phyloP scores from a whole-genome alignment of 2,797 vertebrate species.

The Cuniculus paca region DNA sequence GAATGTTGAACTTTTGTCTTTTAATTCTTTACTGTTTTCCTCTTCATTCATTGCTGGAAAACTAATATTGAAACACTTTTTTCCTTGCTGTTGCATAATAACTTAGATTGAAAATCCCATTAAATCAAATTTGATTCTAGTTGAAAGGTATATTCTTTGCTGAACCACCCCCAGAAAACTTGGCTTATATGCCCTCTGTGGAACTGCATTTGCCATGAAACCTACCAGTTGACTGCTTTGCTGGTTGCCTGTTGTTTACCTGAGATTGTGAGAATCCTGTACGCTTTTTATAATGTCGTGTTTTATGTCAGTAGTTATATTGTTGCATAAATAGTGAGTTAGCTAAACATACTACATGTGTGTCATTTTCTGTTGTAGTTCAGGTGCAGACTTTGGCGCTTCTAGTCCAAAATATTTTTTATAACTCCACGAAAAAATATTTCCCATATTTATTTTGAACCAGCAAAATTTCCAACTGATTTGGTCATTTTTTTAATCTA shows the following conservation, averaged over 20 bases:
- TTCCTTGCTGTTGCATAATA: conserved; percentile 10
- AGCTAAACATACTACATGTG: not conserved
- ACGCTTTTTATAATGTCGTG: not conserved
- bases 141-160: conserved; percentile 28
- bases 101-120: conserved; percentile 9
- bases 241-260: not conserved
- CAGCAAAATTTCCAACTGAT: conserved; percentile 4
- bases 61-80: not conserved
- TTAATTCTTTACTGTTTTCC: not conserved
- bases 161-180: not conserved
- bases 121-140: conserved; percentile 33
- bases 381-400: not conserved
- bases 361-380: not conserved
- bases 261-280: not conserved
- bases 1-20: not conserved
- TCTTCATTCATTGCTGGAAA: conserved; percentile 9
- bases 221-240: not conserved
- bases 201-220: not conserved
- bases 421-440: not conserved
- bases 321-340: not conserved
- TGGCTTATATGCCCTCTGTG: not conserved
- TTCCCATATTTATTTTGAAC: not conserved
- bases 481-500: conserved; percentile 45
- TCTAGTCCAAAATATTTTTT: not conserved
- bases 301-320: conserved; percentile 25